A percentile compares a stretch with the other conserved stretches of the same genome.
phyloP scores from a whole-genome alignment of 1,140 invertebrate genomes.

The Drosophila subpulchrella region DNA sequence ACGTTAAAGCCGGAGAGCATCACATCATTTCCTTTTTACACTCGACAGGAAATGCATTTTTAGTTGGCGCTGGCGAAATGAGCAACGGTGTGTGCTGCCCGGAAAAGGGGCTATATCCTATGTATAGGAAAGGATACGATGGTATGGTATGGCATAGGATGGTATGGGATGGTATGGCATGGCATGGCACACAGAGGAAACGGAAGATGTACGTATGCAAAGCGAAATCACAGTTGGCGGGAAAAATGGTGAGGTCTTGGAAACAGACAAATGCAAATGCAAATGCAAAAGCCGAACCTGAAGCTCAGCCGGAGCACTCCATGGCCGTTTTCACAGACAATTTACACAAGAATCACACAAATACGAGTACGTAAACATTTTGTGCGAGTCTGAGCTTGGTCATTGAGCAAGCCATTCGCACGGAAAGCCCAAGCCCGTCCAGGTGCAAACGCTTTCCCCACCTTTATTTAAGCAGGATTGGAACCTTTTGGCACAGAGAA shows the following conservation, averaged over 20 bases:
- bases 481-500: slow-evolving; percentile 18
- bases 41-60: slow-evolving; percentile 82
- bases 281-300: slow-evolving; percentile 27
- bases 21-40: slow-evolving; percentile 81
- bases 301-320: slow-evolving; percentile 25
- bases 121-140: background rate
- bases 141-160: slow-evolving; percentile 1
- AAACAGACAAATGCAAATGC: slow-evolving; percentile 20
- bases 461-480: slow-evolving; percentile 19
- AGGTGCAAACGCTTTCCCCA: slow-evolving; percentile 42
- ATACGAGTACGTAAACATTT: slow-evolving; percentile 36
- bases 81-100: slow-evolving; percentile 54
- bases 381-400: slow-evolving; percentile 29
- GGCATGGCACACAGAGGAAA: slow-evolving; percentile 7
- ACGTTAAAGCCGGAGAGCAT: slow-evolving; percentile 75
- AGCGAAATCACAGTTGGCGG: slow-evolving; percentile 55
- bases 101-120: slow-evolving; percentile 10
- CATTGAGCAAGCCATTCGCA: slow-evolving; percentile 65
- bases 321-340: slow-evolving; percentile 65
- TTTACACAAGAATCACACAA: slow-evolving; percentile 73
- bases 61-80: slow-evolving; percentile 76
- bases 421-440: slow-evolving; percentile 63
- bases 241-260: slow-evolving; percentile 23
- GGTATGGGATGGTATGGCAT: slow-evolving; percentile 1
- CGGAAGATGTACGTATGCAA: slow-evolving; percentile 46